phyloP scores from a whole-genome alignment of 2,113 vertebrate species.

The Gnathonemus echidnorhynchus region DNA sequence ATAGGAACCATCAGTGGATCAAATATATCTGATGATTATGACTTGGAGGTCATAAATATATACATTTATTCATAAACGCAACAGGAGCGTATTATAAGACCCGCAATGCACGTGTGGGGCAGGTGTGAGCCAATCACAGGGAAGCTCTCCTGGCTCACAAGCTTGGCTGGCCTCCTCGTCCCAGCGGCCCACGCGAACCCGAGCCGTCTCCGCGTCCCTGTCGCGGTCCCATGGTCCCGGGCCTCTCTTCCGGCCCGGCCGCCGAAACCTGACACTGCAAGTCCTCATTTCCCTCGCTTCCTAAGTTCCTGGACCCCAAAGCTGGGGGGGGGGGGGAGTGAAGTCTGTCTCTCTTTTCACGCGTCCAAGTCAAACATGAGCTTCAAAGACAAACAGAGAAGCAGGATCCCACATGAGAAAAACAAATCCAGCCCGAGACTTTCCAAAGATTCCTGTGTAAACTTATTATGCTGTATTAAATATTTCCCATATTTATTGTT shows the following conservation, averaged over 20 bases:
- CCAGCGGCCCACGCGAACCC: not conserved
- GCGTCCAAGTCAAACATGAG: constrained; percentile 57
- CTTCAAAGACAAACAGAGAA: constrained; percentile 21
- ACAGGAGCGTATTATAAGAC: not conserved
- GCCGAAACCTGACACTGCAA: constrained; percentile 50
- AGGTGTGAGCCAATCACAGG: not conserved
- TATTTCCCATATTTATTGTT: constrained; percentile 68
- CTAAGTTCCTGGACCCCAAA: constrained; percentile 54
- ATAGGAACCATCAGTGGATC: not conserved
- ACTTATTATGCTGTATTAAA: constrained; percentile 68
- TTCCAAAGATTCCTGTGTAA: constrained; percentile 55
- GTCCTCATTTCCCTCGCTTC: constrained; percentile 47
- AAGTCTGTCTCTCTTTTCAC: constrained; percentile 44
- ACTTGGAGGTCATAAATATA: not conserved
- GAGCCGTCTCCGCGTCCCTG: not conserved
- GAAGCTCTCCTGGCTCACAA: not conserved
- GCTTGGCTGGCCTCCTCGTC: not conserved
- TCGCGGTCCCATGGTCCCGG: not conserved
- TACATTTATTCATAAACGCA: not conserved
- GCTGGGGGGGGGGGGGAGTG: constrained; percentile 29
- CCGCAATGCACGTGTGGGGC: not conserved
- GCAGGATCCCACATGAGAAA: constrained; percentile 59
- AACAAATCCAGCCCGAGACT: constrained; percentile 47
- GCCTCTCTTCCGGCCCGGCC: not conserved
- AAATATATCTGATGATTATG: not conserved